A percentile compares a stretch with the other conserved stretches of the same genome.
Evolutionary conservation across 2,888 invertebrate species (phyloP).

Genomic region (Pyrocoelia pectoralis): DNA sequence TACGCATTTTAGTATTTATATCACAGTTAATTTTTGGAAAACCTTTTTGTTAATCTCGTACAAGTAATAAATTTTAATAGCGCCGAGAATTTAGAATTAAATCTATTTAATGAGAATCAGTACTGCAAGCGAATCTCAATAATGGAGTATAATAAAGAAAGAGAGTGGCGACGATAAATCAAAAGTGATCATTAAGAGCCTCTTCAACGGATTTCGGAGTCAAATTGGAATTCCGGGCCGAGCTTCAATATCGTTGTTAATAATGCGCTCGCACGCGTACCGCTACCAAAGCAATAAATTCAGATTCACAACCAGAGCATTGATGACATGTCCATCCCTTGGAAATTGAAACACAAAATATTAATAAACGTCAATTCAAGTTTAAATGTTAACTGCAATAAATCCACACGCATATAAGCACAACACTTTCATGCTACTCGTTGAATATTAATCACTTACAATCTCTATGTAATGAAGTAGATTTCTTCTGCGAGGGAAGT

Average conservation of each 20-base stretch:
- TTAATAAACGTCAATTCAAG: not conserved
- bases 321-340: slow-evolving; percentile 29
- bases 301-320: slow-evolving; percentile 38
- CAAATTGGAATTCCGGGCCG: slow-evolving; percentile 59
- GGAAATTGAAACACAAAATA: slow-evolving; percentile 2
- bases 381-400: not conserved
- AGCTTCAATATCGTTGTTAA: slow-evolving; percentile 57
- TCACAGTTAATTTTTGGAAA: not conserved
- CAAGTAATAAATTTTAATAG: slow-evolving; percentile 24
- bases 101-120: slow-evolving; percentile 28
- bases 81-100: slow-evolving; percentile 25
- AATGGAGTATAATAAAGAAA: slow-evolving; percentile 54
- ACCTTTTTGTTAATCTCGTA: not conserved
- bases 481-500: too few species aligned
- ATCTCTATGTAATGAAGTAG: too few species aligned
- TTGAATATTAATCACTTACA: too few species aligned
- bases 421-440: too few species aligned
- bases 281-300: slow-evolving; percentile 40
- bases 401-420: too few species aligned
- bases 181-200: slow-evolving; percentile 59
- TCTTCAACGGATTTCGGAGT: slow-evolving; percentile 56
- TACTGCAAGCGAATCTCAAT: slow-evolving; percentile 32
- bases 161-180: slow-evolving; percentile 58
- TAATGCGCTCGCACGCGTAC: slow-evolving; percentile 53
- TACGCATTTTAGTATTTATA: slow-evolving; percentile 8